phyloP scores from a whole-genome alignment of 2,797 vertebrate genomes.

The Poeciliopsis paucimaculata region DNA sequence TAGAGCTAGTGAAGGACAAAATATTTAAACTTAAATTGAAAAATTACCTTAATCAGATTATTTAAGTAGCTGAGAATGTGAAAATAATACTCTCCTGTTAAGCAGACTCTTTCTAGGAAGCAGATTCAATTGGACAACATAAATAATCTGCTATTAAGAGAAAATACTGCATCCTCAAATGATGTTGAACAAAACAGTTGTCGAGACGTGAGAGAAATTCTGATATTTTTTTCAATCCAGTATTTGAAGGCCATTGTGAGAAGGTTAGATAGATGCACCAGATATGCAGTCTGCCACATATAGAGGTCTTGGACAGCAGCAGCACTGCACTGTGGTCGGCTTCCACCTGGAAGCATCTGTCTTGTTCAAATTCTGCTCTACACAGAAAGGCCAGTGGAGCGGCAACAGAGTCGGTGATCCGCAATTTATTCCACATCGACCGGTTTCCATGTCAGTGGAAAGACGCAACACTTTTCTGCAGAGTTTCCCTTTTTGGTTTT shows the following conservation, averaged over 20 bases:
- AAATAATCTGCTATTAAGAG: neutral
- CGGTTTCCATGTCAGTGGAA: slow-evolving; percentile 46
- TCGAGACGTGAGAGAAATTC: neutral
- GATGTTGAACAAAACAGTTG: neutral
- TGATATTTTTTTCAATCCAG: slow-evolving; percentile 15
- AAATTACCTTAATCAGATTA: neutral
- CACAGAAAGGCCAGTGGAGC: slow-evolving; percentile 49
- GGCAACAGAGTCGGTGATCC: slow-evolving; percentile 57
- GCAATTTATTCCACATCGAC: slow-evolving; percentile 55
- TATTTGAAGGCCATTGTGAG: neutral
- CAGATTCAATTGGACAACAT: neutral
- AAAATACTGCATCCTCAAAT: neutral
- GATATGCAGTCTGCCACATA: slow-evolving; percentile 28
- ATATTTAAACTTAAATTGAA: neutral
- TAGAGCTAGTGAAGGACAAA: neutral
- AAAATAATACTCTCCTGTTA: neutral
- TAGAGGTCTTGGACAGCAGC: slow-evolving; percentile 43
- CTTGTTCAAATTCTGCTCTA: slow-evolving; percentile 45
- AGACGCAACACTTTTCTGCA: slow-evolving; percentile 30
- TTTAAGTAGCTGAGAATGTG: neutral
- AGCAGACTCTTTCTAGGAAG: neutral
- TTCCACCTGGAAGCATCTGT: slow-evolving; percentile 69
- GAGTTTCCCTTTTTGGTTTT: slow-evolving; percentile 12
- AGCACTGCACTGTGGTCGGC: slow-evolving; percentile 39
- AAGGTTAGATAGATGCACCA: slow-evolving; percentile 1